phyloP scores from a whole-genome alignment of 2,797 vertebrate species.

The Orientallactaga sibirica region DNA sequence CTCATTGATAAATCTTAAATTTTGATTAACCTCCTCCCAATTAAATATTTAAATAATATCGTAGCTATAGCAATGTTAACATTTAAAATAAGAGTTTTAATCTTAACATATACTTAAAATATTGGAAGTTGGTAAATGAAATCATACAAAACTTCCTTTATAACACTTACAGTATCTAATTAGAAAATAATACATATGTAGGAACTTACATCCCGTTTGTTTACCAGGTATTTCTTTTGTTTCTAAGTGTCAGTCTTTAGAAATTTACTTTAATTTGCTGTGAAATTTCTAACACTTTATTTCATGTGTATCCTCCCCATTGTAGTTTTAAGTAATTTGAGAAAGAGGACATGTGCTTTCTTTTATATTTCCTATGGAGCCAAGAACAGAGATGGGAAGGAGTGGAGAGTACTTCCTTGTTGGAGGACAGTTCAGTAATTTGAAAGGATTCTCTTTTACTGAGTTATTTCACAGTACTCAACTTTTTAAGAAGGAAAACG shows the following conservation, averaged over 20 bases:
- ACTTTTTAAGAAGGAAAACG: neutral
- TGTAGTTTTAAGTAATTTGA: neutral
- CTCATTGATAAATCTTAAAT: too few species aligned
- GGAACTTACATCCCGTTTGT: neutral
- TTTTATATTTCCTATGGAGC: rapidly evolving
- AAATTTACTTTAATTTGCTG: neutral
- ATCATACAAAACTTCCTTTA: neutral
- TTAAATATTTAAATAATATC: neutral
- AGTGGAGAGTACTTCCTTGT: rapidly evolving
- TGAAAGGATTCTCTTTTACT: neutral
- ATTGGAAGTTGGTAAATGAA: neutral
- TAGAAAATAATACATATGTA: neutral
- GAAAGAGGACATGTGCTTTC: neutral
- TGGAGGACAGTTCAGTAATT: neutral
- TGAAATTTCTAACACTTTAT: neutral
- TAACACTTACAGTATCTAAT: neutral
- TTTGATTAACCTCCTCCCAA: too few species aligned
- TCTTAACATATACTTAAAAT: neutral
- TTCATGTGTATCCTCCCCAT: neutral
- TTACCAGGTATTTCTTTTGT: neutral
- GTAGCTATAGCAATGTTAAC: neutral
- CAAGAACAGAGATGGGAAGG: neutral
- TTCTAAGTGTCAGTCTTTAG: neutral
- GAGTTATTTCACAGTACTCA: neutral
- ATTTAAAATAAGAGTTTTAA: neutral